Evolutionary conservation across 2,113 vertebrate genomes (phyloP).

Genomic region (Neoarius graeffei): DNA sequence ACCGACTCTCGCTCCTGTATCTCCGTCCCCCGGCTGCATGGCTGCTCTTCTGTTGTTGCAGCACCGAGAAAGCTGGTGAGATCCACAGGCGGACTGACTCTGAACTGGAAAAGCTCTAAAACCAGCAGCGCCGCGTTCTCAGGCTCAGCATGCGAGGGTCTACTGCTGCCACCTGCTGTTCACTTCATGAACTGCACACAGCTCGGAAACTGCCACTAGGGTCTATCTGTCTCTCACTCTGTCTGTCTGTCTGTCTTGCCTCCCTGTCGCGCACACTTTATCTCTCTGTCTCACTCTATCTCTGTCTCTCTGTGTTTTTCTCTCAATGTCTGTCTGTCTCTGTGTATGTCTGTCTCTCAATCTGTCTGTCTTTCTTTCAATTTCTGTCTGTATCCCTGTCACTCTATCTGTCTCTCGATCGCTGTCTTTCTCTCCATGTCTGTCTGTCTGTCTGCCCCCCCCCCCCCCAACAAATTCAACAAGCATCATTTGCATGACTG

Average conservation of each 20-base stretch:
- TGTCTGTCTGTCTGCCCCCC: too few species aligned
- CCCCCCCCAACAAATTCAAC: too few species aligned
- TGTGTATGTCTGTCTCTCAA: neutral
- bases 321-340: neutral
- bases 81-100: neutral
- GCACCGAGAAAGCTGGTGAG: neutral
- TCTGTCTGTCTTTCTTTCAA: neutral
- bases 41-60: neutral
- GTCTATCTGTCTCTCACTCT: too few species aligned
- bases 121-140: conserved; percentile 9
- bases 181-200: neutral
- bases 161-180: conserved; percentile 40
- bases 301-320: neutral
- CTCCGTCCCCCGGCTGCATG: conserved; percentile 26
- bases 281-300: neutral
- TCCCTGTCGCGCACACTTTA: too few species aligned
- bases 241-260: neutral
- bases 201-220: too few species aligned
- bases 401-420: neutral
- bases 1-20: neutral
- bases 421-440: too few species aligned
- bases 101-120: conserved; percentile 8
- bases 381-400: neutral
- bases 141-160: neutral
- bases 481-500: too few species aligned